Evolutionary conservation across 2,888 invertebrate species (phyloP).

Genomic region (Pecten maximus): DNA sequence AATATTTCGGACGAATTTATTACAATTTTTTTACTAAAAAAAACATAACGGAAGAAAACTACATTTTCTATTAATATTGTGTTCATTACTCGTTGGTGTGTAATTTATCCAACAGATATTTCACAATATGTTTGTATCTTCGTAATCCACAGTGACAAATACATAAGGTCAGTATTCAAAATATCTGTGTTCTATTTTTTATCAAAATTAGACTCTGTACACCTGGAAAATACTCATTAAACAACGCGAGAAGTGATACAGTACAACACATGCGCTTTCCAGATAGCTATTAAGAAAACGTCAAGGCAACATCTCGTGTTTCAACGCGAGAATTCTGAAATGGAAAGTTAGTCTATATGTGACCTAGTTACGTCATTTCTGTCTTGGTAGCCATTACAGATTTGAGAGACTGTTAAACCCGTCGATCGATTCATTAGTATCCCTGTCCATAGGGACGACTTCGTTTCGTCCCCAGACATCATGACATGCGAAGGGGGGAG

Average conservation of each 20-base stretch:
- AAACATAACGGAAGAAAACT: too few relatives aligned
- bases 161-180: too few relatives aligned
- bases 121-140: too few relatives aligned
- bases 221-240: neutral
- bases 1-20: too few relatives aligned
- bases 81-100: too few relatives aligned
- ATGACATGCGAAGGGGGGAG: neutral
- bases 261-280: neutral
- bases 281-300: neutral
- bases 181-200: too few relatives aligned
- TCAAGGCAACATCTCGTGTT: neutral
- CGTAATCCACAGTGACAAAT: too few relatives aligned
- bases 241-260: neutral
- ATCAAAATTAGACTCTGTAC: neutral
- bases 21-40: too few relatives aligned
- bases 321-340: neutral
- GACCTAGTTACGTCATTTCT: neutral
- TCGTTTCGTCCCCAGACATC: constrained; percentile 30
- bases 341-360: neutral
- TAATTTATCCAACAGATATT: too few relatives aligned
- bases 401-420: neutral
- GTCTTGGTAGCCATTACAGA: neutral
- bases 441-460: neutral
- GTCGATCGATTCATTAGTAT: neutral
- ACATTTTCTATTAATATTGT: too few relatives aligned